phyloP scores from a whole-genome alignment of 2,888 invertebrate genomes.

The Netelia inedita region DNA sequence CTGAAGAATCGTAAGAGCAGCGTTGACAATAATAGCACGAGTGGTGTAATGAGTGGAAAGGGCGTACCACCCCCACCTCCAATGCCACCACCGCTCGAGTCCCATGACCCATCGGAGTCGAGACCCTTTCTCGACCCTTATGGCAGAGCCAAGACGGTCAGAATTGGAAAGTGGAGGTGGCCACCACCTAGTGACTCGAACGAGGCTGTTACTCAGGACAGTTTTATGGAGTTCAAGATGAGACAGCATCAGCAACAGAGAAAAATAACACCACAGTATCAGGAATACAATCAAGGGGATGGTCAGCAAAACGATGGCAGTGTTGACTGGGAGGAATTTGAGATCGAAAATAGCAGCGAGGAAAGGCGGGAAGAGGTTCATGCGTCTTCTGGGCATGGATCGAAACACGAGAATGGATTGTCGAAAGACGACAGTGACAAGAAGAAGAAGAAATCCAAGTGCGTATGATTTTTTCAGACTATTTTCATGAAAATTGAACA shows the following conservation, averaged over 20 bases:
- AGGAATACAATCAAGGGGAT: conserved; percentile 85
- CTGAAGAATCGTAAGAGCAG: conserved; percentile 86
- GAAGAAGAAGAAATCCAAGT: conserved; percentile 84
- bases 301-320: conserved; percentile 84
- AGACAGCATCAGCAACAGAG: conserved; percentile 89
- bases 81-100: conserved; percentile 94
- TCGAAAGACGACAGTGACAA: conserved; percentile 82
- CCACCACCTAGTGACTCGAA: conserved; percentile 93
- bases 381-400: conserved; percentile 65
- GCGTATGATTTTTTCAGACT: conserved; percentile 60
- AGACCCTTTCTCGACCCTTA: conserved; percentile 96
- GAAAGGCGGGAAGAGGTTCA: conserved; percentile 77
- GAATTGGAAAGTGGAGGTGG: conserved; percentile 98
- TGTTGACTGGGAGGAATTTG: conserved; percentile 95
- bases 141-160: conserved; percentile 96
- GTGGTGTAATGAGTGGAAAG: conserved; percentile 76
- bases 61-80: conserved; percentile 93
- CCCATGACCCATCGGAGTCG: conserved; percentile 92
- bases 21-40: conserved; percentile 80
- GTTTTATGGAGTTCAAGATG: conserved; percentile 95
- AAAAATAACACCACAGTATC: conserved; percentile 91
- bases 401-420: conserved; percentile 81
- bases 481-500: conserved; percentile 5
- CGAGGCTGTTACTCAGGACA: conserved; percentile 89
- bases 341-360: conserved; percentile 88